Conservation (phyloP, 1,140 invertebrate species). For the Drosophila mojavensis region DNA sequence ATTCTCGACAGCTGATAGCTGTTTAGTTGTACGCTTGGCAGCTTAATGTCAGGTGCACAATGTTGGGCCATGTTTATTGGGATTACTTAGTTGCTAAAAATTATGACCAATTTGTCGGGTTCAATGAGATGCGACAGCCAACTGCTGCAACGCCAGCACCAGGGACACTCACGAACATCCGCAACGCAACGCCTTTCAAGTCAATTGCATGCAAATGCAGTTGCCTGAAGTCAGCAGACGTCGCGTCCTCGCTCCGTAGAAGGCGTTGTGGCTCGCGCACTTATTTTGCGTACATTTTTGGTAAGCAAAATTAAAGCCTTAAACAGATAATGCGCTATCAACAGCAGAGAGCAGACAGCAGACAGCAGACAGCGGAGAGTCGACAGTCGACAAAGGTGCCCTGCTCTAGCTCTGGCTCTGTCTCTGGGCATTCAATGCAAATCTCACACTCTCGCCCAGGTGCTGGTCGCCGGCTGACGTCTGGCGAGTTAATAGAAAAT, state of each 20-base stretch:
- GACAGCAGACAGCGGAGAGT: too few relatives aligned
- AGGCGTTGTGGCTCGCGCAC: slow-evolving; percentile 61
- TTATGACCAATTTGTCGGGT: slow-evolving; percentile 82
- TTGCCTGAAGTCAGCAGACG: slow-evolving; percentile 7
- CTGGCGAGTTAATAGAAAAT: slow-evolving; percentile 78
- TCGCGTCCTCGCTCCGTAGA: slow-evolving; percentile 50
- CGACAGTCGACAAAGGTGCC: not conserved
- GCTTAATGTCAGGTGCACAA: slow-evolving; percentile 79
- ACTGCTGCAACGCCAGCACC: slow-evolving; percentile 8
- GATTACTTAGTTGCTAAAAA: slow-evolving; percentile 76
- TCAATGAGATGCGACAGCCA: slow-evolving; percentile 68
- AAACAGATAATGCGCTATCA: slow-evolving; percentile 80
- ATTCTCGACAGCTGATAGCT: not conserved
- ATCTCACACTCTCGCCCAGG: slow-evolving; percentile 42
- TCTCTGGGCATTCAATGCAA: slow-evolving; percentile 70
- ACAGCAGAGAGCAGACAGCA: not conserved
- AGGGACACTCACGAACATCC: slow-evolving; percentile 18
- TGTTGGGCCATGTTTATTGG: slow-evolving; percentile 82
- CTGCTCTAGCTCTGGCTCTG: slow-evolving; percentile 1
- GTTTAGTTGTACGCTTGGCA: slow-evolving; percentile 44
- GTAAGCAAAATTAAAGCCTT: slow-evolving; percentile 81
- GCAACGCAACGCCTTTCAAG: slow-evolving; percentile 56
- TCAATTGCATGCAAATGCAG: slow-evolving; percentile 77
- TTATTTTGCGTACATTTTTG: slow-evolving; percentile 81
- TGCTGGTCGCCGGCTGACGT: slow-evolving; percentile 28